Percentiles rank a stretch among this genome's conserved stretches.
Evolutionary conservation across 1,140 invertebrate species (phyloP).

Genomic region (Helicorthomorpha holstii): DNA sequence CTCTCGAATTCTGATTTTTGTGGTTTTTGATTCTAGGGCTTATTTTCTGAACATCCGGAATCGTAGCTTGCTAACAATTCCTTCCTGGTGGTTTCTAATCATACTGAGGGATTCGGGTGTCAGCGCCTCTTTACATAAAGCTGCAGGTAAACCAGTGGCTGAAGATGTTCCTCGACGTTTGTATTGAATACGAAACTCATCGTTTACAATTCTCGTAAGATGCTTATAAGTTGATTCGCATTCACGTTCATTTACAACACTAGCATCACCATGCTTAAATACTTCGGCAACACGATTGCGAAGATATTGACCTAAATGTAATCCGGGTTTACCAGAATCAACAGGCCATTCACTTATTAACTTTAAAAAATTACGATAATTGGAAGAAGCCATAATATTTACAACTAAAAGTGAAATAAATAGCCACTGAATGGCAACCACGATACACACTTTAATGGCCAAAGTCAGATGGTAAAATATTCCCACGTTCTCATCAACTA

Average conservation of each 20-base stretch:
- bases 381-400: background rate
- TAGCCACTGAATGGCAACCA: too few species aligned
- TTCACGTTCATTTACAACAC: constrained; percentile 32
- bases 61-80: too few species aligned
- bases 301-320: constrained; percentile 57
- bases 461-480: too few species aligned
- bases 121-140: constrained; percentile 50
- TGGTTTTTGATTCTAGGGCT: too few species aligned
- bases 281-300: constrained; percentile 44
- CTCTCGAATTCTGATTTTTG: too few species aligned
- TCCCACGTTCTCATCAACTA: too few species aligned
- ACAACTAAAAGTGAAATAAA: too few species aligned
- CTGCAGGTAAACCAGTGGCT: constrained; percentile 44
- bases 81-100: too few species aligned
- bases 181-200: constrained; percentile 42
- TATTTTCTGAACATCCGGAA: too few species aligned
- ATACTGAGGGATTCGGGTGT: constrained; percentile 36
- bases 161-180: constrained; percentile 36
- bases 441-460: too few species aligned
- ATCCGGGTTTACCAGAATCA: constrained; percentile 49
- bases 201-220: constrained; percentile 47
- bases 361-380: constrained; percentile 40
- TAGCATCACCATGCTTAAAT: constrained; percentile 39
- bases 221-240: constrained; percentile 46
- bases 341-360: constrained; percentile 62